Evolutionary conservation across 2,113 vertebrate species (phyloP), one percentile per base, ranked within the genome.

Genomic region (Myotis brandtii): DNA sequence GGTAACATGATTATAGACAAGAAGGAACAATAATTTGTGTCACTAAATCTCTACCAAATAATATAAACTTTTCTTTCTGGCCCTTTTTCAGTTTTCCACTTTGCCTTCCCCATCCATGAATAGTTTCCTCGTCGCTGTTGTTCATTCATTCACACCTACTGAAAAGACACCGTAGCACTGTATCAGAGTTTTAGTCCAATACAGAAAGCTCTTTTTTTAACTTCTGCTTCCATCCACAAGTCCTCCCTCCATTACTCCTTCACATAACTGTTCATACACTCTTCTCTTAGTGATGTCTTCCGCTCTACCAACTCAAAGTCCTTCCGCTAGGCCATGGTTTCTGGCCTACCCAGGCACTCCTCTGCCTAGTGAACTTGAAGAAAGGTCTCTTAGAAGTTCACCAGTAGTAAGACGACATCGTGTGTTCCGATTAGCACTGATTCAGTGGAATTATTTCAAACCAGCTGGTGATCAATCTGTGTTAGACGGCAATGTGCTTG

Each of bases 241-340:
- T 11, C 27, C 46, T 67, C 13, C 1, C n/a, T 34, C 48, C 5
- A 0, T 23, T 56, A 9, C 82, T 56, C 21, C 32, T 2, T 75
- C 34, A 43, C n/a, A 27, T 43, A 21, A 56, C 14, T 37, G 40
- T 27, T n/a, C 10, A 14, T 7, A 25, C 67, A 11, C 6, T 20
- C 25, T 79, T 54, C 40, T 69, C 56, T 34, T 48, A 30, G 73
- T 37, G 73, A 32, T 14, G 69, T 54, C n/a, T 48, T 95, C 66
- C 40, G 17, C 11, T n/a, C 86, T 56, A 50, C 34, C 86, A 54
- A 48, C 43, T 50, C 66, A 13, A 80, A 93, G 84, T 84, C 59
- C 62, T 9, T 54, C 43, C 48, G 27, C 81, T 32, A 32, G 16
- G 20, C 52, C 32, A 25, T 8, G 59, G 18, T 50, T 91, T 77